Evolutionary conservation across 2,113 vertebrate genomes (phyloP).

Genomic region (Alethe diademata): DNA sequence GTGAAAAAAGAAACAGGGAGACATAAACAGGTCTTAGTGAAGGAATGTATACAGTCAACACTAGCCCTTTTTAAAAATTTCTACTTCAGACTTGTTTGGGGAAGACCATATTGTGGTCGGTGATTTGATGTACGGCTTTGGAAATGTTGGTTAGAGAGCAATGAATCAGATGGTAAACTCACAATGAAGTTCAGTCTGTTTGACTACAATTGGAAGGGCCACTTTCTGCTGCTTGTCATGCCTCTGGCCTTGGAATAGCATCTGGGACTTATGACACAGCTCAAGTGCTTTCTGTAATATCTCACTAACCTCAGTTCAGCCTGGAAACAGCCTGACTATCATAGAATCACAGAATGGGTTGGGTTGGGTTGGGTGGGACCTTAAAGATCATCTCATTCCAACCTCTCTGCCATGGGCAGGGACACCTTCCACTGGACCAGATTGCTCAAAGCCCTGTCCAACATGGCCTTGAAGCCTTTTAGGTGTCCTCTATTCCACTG

Average conservation of each 20-base stretch:
- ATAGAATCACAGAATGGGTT: background rate
- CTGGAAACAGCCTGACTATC: background rate
- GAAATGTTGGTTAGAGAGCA: background rate
- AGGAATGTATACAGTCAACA: background rate
- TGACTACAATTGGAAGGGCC: background rate
- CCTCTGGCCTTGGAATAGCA: background rate
- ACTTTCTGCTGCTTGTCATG: background rate
- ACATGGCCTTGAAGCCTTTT: background rate
- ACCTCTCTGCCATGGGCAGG: background rate
- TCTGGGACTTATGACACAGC: background rate
- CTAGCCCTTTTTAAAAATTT: background rate
- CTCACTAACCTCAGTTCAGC: background rate
- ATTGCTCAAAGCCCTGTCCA: background rate
- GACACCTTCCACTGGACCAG: background rate
- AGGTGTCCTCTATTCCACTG: no score
- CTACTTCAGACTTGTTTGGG: background rate
- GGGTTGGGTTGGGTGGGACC: background rate
- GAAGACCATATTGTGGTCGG: background rate
- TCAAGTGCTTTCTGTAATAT: background rate
- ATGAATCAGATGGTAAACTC: background rate
- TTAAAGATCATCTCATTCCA: background rate
- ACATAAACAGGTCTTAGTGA: background rate
- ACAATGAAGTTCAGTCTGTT: background rate
- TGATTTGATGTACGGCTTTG: background rate
- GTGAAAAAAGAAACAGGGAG: background rate